These are phyloP conservation scores for Staurois parvus DNA, from an alignment of 2,797 vertebrate species.

Conservation along the genomic window DNA sequence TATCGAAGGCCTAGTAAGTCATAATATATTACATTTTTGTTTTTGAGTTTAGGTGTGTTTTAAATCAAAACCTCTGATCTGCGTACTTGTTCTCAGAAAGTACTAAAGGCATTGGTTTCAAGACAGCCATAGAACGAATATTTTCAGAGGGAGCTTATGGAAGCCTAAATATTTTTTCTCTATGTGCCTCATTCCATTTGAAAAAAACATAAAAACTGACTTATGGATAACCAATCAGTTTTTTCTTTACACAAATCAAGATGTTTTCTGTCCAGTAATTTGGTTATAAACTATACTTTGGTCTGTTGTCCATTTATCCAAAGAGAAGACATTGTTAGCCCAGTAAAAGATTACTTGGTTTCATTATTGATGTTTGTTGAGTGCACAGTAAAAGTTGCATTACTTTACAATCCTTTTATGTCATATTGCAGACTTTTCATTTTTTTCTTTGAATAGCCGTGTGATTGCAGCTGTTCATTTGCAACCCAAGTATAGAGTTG, in stretches of 20 bases:
- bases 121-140: too few relatives aligned
- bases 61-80: too few relatives aligned
- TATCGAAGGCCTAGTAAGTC: too few relatives aligned
- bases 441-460: constrained; percentile 51
- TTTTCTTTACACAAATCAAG: too few relatives aligned
- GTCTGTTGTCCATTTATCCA: neutral
- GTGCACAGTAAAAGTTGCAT: constrained; percentile 3
- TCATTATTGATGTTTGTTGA: neutral
- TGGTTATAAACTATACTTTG: too few relatives aligned
- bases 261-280: too few relatives aligned
- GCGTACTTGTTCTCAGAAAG: too few relatives aligned
- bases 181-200: neutral
- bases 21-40: too few relatives aligned
- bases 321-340: neutral
- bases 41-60: too few relatives aligned
- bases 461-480: constrained; percentile 56
- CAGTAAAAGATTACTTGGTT: neutral
- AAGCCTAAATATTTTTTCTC: neutral
- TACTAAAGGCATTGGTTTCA: too few relatives aligned
- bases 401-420: constrained; percentile 2
- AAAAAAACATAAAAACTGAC: neutral
- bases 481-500: constrained; percentile 51
- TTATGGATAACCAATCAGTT: too few relatives aligned
- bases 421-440: constrained; percentile 23
- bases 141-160: too few relatives aligned